phyloP scores from a whole-genome alignment of 2,113 vertebrate genomes.

The Chaetorhynchus papuensis region DNA sequence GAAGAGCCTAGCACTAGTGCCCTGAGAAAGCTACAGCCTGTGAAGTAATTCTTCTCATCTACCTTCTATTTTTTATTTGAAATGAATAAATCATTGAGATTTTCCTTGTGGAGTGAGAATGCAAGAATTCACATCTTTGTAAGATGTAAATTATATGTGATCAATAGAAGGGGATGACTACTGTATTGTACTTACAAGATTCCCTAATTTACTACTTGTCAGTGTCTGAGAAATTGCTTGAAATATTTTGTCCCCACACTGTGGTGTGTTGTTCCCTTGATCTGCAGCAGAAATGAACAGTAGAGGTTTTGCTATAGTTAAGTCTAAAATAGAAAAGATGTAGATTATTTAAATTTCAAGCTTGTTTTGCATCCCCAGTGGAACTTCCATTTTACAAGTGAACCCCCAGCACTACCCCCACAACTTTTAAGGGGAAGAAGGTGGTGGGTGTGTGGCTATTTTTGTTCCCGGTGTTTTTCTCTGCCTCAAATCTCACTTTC shows the following conservation, averaged over 20 bases:
- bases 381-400: not conserved
- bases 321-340: constrained; percentile 38
- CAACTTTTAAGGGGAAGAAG: not conserved
- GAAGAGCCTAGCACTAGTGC: constrained; percentile 89
- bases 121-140: constrained; percentile 91
- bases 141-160: constrained; percentile 96
- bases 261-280: constrained; percentile 58
- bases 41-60: constrained; percentile 98
- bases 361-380: constrained; percentile 49
- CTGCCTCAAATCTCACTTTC: not conserved
- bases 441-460: not conserved
- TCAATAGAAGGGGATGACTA: constrained; percentile 88
- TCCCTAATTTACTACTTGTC: constrained; percentile 78
- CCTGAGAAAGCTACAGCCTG: constrained; percentile 88
- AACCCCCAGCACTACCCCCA: not conserved
- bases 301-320: not conserved
- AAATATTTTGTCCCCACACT: constrained; percentile 63
- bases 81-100: constrained; percentile 99
- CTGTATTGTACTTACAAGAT: constrained; percentile 73
- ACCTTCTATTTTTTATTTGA: constrained; percentile 90
- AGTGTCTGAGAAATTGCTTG: constrained; percentile 59
- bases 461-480: not conserved
- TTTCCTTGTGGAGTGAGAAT: constrained; percentile 91
- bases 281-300: constrained; percentile 28
- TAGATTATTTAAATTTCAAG: constrained; percentile 59